phyloP scores from a whole-genome alignment of 2,888 invertebrate species.

The Gandaritis pyraliata region DNA sequence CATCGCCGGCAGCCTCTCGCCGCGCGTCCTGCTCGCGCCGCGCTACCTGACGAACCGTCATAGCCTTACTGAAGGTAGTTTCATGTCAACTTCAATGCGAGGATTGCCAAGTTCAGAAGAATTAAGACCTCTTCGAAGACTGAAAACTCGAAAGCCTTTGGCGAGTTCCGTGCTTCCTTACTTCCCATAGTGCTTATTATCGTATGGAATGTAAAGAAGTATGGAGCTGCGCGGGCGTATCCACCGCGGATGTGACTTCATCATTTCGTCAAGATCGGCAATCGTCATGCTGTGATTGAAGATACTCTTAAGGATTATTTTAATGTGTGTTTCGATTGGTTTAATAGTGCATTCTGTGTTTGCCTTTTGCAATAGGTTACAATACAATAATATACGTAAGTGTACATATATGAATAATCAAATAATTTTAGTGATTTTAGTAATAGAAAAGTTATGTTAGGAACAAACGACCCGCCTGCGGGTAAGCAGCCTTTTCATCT shows the following conservation, averaged over 20 bases:
- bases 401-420: conserved; percentile 14
- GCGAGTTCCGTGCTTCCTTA: conserved; percentile 97
- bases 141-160: conserved; percentile 77
- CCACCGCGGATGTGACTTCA: conserved; percentile 60
- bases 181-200: conserved; percentile 94
- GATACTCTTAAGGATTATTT: conserved; percentile 18
- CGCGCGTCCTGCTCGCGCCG: conserved; percentile 48
- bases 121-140: conserved; percentile 53
- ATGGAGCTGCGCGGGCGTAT: conserved; percentile 89
- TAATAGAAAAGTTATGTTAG: conserved; percentile 10
- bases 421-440: conserved; percentile 5
- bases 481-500: conserved; percentile 28
- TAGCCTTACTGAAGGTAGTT: conserved; percentile 47
- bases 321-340: conserved; percentile 21
- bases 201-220: conserved; percentile 99
- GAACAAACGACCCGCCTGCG: conserved; percentile 15
- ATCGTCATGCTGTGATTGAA: conserved; percentile 48
- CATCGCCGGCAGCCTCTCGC: conserved; percentile 44
- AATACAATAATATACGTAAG: conserved; percentile 13
- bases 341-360: conserved; percentile 24
- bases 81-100: conserved; percentile 32
- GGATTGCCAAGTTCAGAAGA: conserved; percentile 42
- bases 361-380: conserved; percentile 19
- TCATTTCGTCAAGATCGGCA: conserved; percentile 46
- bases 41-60: conserved; percentile 55